Percentiles rank a stretch among this genome's conserved stretches.
phyloP scores from a whole-genome alignment of 2,888 invertebrate genomes.

The Sphaerophoria taeniata region DNA sequence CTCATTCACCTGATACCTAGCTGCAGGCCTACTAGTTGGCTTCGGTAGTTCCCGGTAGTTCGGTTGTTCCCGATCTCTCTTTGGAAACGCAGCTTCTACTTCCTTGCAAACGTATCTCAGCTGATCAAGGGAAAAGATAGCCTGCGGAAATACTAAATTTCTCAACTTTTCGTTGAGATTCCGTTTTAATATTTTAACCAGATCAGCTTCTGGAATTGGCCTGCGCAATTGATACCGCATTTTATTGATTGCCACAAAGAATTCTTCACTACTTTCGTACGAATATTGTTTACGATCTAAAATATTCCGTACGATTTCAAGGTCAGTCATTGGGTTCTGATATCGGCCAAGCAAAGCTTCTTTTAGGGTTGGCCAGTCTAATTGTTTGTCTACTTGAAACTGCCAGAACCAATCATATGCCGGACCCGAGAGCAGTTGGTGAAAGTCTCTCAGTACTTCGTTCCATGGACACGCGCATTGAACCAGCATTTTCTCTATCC shows the following conservation, averaged over 20 bases:
- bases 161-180: no score
- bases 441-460: neutral
- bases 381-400: no score
- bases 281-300: neutral
- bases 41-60: neutral
- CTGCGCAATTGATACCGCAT: no score
- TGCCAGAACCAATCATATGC: slow-evolving; percentile 10
- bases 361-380: no score
- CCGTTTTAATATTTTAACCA: no score
- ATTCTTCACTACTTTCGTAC: no score
- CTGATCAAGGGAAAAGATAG: neutral
- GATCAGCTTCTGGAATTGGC: no score
- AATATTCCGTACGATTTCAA: neutral
- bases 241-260: no score
- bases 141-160: no score
- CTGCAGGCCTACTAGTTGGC: neutral
- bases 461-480: neutral
- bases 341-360: no score
- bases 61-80: neutral
- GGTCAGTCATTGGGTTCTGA: neutral
- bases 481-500: neutral
- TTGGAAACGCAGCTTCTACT: no score
- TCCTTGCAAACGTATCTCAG: neutral
- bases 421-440: neutral
- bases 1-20: no score